These are phyloP conservation scores for Tichodroma muraria DNA, from an alignment of 2,113 vertebrate genomes.

Conservation along the genomic window DNA sequence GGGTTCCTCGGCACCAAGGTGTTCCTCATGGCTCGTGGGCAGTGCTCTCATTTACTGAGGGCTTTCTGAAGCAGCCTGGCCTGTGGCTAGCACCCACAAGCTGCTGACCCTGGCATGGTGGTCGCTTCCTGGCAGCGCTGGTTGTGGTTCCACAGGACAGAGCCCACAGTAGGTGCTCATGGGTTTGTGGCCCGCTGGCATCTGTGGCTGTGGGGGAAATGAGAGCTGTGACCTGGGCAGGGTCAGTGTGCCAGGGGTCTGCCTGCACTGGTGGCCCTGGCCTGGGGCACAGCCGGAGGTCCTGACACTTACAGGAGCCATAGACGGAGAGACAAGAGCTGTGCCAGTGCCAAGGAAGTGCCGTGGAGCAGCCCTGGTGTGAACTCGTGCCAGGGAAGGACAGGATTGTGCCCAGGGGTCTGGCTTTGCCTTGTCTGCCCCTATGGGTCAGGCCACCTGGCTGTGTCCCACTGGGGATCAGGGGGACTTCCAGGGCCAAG, in stretches of 20 bases:
- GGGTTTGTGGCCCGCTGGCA: accelerated
- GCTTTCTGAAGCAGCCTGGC: background rate
- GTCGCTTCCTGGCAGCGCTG: background rate
- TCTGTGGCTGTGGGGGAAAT: accelerated
- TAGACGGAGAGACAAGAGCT: accelerated
- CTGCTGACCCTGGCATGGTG: background rate
- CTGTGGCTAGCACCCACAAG: background rate
- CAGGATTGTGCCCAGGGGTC: background rate
- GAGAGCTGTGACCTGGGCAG: background rate
- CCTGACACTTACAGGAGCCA: background rate
- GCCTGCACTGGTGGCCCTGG: background rate
- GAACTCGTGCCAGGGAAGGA: accelerated
- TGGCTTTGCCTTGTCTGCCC: background rate
- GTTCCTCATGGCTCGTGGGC: background rate
- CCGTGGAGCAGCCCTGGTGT: accelerated
- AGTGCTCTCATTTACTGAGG: background rate
- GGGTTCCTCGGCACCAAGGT: accelerated
- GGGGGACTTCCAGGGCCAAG: accelerated
- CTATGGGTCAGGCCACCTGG: background rate
- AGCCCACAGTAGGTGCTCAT: accelerated
- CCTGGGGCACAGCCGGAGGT: accelerated
- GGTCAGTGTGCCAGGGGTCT: background rate
- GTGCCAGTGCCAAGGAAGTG: accelerated
- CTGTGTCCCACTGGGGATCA: background rate
- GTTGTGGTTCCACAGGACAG: background rate